A percentile compares a stretch with the other conserved stretches of the same genome.
These are phyloP conservation scores for Arnoldichthys spilopterus DNA, from an alignment of 2,797 vertebrate genomes.

Conservation along the genomic window DNA sequence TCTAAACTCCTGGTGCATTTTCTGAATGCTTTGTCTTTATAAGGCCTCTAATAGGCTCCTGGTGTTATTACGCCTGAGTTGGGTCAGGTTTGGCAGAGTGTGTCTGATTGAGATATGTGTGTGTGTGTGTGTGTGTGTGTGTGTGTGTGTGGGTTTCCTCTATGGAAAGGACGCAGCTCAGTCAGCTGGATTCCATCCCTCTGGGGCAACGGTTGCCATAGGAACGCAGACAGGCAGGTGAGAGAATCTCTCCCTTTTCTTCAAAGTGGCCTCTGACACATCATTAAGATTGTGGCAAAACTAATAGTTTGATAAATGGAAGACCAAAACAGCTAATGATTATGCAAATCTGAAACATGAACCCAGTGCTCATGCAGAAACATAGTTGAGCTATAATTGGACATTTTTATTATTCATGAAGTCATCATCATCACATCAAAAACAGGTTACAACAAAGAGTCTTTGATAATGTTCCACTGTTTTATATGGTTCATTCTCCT, in stretches of 20 bases:
- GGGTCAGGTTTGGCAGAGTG: not conserved
- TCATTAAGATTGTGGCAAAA: slow-evolving; percentile 44
- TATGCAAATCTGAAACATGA: slow-evolving; percentile 45
- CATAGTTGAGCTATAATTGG: slow-evolving; percentile 34
- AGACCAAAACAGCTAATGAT: slow-evolving; percentile 48
- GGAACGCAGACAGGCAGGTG: slow-evolving; percentile 96
- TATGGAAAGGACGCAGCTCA: slow-evolving; percentile 89
- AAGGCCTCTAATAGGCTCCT: not conserved
- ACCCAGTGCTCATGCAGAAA: slow-evolving; percentile 14
- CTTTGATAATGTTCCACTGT: slow-evolving; percentile 7
- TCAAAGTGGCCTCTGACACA: slow-evolving; percentile 45
- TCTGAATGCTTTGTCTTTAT: slow-evolving; percentile 9
- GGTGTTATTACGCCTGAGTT: not conserved
- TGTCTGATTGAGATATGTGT: slow-evolving; percentile 42
- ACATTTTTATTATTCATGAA: slow-evolving; percentile 43
- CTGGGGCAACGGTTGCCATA: slow-evolving; percentile 91
- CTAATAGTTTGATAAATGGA: slow-evolving; percentile 39
- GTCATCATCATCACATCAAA: slow-evolving; percentile 27
- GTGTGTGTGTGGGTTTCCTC: slow-evolving; percentile 57
- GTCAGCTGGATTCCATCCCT: slow-evolving; percentile 95
- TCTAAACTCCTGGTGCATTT: slow-evolving; percentile 7
- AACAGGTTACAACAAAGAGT: slow-evolving; percentile 11
- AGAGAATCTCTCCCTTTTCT: slow-evolving; percentile 56
- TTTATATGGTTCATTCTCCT: not conserved
- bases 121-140: slow-evolving; percentile 35